Base-by-base conservation (phyloP, 2,888 invertebrate species). In the Melanchra persicariae region DNA sequence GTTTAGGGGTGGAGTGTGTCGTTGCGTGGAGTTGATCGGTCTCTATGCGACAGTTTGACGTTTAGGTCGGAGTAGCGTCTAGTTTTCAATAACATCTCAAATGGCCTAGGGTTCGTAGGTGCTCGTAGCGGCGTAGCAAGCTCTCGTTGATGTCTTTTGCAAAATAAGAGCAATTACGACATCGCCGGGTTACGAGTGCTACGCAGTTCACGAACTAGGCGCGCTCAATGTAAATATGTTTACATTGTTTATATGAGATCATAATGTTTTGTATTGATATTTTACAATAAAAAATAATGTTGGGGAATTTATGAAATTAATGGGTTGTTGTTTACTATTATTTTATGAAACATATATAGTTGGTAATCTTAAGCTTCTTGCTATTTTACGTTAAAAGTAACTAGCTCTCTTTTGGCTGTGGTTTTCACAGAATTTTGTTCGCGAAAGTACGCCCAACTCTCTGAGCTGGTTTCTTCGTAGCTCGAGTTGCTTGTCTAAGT, bases 131-230 rank as follows among this genome's bases (percentile, higher is more conserved):
- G 70, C 84, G 81, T 82, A 81, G 83, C 85, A 72, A 65, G 83
- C 71, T 77, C 83, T 84, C 89, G 88, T 89, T 89, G 89, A 89
- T 86, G 85, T 89, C 89, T 89, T 89, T 89, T 89, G 79, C 85
- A 82, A 87, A 87, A 87, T 85, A 84, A 84, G 77, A 79, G 70
- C 73, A 77, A 80, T 81, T 79, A 74, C 71, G 68, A 58, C 61
- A 52, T 70, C n/a, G 61, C 62, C 58, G 43, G 61, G 81, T 80
- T 81, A 78, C 80, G 64, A 55, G 69, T 67, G 80, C 80, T 81
- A 81, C 81, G 61, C 63, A 61, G 65, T 81, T 81, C 77, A 60
- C 62, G 67, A 66, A 62, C 68, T 54, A 57, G n/a, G 8, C 45
- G 61, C 71, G 47, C 3, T 22, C 34, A 1, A 49, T 61, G 60